Evolutionary conservation across 2,797 vertebrate genomes (phyloP), one percentile per base, ranked within the genome.

Genomic region (Epinephelus awoara): DNA sequence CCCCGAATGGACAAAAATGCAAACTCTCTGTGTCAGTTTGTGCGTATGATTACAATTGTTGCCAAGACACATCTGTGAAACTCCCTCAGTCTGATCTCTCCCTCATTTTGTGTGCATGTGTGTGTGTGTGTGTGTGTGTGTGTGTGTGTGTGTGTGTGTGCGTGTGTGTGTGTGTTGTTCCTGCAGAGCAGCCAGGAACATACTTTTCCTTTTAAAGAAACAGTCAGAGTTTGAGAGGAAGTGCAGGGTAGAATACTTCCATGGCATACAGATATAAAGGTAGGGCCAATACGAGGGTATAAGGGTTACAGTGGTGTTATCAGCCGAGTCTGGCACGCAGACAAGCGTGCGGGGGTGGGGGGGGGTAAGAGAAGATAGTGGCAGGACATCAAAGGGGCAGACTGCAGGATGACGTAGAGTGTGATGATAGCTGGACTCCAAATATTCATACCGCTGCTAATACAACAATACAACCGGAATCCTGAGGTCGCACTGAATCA

Each of bases 161-260:
- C 62, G 67, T 74, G 34, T 63, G 15, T 54, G n/a, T 79, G 67
- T 57, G 72, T 65, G 67, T 74, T 82, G 85, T 89, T 88, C 77
- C 82, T 75, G 72, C 62, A 49, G 51, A 21, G 65, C 57, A 69
- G 89, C 85, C 86, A 82, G 72, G 82, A 89, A 92, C 89, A 93
- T 93, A 91, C 83, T 94, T 93, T 93, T 92, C 91, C 91, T 93
- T 93, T 93, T 93, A 91, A 92, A 94, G 93, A 83, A 80, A 86
- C 79, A 77, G 56, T 69, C 29, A 9, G 77, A 67, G 50, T 49
- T 47, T 49, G 47, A 62, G 17, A 64, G 80, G 72, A 52, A 63
- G 66, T 4, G 10, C 12, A 2, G 17, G 57, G 27, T 54, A 46
- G 68, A 81, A 46, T n/a, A 17, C 27, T 42, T 83, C 17, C 15